Base-by-base conservation (phyloP, 1,140 invertebrate species). In the Popillia japonica region DNA sequence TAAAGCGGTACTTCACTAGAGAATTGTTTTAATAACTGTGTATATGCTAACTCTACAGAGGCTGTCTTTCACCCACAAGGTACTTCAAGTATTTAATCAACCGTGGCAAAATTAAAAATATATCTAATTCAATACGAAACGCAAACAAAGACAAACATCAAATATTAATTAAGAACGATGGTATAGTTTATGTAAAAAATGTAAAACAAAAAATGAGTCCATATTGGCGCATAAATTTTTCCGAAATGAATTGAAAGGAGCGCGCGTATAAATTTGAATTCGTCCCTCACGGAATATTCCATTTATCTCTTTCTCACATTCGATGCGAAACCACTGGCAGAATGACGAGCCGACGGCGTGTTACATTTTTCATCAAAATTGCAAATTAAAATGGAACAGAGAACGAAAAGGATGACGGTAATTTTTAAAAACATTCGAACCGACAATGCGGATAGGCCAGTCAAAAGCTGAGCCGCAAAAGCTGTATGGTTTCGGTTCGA, bases 331-430 rank as follows among this genome's bases (percentile, higher is more conserved):
- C 17, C 22, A 64, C 23, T 22, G 11, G 61, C 20, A 6, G 17
- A 27, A 64, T 64, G 61, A 27, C 20, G 17, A 64, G 61, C 6
- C 61, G 17, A 64, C 61, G 20, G 17, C 17, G n/a, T 27, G 61
- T 64, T 64, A 64, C 61, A 64, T 64, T 64, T 61, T 64, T 64
- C 61, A 64, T 64, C 61, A 64, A 64, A 64, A 64, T 64, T 64
- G 61, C 61, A 64, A 64, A 64, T 64, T 64, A 64, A 64, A 64
- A 64, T 8, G 17, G 61, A 22, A 17, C 61, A 27, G 61, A 20
- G 17, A 64, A 64, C 61, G 61, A 22, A 64, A 64, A 22, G 17
- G 17, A 64, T 64, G 17, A 11, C 17, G 17, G 61, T 64, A 64
- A 61, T 61, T 61, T 61, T 61, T 61, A 61, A 61, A 61, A 61